A percentile compares a stretch with the other conserved stretches of the same genome.
Evolutionary conservation across 2,888 invertebrate genomes (phyloP).

Genomic region (Cylindroiulus punctatus): DNA sequence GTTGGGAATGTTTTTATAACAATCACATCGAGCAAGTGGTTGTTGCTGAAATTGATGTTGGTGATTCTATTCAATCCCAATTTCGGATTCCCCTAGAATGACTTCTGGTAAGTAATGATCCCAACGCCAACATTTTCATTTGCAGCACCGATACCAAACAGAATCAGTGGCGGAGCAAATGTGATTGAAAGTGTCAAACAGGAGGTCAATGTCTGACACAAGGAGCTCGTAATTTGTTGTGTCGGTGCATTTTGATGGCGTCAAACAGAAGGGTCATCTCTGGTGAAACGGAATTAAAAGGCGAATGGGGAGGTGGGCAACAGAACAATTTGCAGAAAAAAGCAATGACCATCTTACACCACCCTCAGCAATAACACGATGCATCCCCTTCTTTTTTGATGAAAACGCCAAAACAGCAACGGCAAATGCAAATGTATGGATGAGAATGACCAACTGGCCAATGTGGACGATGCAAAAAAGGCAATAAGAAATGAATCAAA

Average conservation of each 20-base stretch:
- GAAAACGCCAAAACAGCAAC: not conserved
- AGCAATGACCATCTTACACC: constrained; percentile 15
- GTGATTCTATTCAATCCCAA: not conserved
- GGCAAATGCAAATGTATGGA: not conserved
- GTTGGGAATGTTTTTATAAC: too few species aligned
- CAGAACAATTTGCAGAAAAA: constrained; percentile 2
- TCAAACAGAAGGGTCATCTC: constrained; percentile 34
- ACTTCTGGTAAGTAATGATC: constrained; percentile 17
- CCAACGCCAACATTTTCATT: constrained; percentile 29
- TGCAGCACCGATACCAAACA: not conserved
- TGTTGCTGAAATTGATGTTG: not conserved
- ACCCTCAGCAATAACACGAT: not conserved
- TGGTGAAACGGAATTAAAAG: not conserved
- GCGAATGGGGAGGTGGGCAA: not conserved
- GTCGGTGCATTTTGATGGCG: constrained; percentile 2
- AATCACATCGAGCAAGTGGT: not conserved
- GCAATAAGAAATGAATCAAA: not conserved
- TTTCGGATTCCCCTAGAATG: not conserved
- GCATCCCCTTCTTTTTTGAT: not conserved
- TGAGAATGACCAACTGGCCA: constrained; percentile 6
- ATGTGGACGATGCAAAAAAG: not conserved
- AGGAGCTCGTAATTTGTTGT: constrained; percentile 4
- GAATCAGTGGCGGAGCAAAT: not conserved
- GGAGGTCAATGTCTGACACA: not conserved
- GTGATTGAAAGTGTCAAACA: constrained; percentile 31